Conservation (phyloP, 2,113 vertebrate species). For the Gasterosteus nipponicus region DNA sequence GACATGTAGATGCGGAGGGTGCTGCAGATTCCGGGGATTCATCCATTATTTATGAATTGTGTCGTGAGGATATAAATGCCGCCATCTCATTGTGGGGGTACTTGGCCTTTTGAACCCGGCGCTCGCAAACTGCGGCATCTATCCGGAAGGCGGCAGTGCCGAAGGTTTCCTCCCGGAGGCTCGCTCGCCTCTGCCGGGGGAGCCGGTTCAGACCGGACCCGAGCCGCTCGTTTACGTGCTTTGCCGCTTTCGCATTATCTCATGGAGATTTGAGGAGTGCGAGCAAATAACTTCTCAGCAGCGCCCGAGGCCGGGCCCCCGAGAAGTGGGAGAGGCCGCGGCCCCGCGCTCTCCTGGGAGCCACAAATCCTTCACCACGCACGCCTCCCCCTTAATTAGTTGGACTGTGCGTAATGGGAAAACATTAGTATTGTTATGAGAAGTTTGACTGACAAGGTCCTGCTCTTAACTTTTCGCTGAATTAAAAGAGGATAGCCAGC, state of each 20-base stretch:
- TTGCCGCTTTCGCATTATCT: slow-evolving; percentile 64
- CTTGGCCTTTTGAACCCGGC: slow-evolving; percentile 65
- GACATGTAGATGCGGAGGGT: slow-evolving; percentile 76
- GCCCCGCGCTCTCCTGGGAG: slow-evolving; percentile 58
- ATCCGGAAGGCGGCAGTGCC: slow-evolving; percentile 52
- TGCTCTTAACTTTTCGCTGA: slow-evolving; percentile 93
- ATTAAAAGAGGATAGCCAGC: slow-evolving; percentile 95
- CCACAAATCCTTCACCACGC: slow-evolving; percentile 73
- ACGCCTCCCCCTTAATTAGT: slow-evolving; percentile 90
- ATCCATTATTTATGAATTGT: slow-evolving; percentile 80
- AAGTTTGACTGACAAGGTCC: slow-evolving; percentile 96
- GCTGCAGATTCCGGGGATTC: slow-evolving; percentile 65
- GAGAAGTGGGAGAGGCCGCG: slow-evolving; percentile 47
- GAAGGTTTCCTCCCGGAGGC: slow-evolving; percentile 58
- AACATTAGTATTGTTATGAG: slow-evolving; percentile 78
- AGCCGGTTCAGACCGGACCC: slow-evolving; percentile 45
- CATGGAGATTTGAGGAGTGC: slow-evolving; percentile 55
- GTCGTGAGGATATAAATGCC: slow-evolving; percentile 72
- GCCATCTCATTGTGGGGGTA: slow-evolving; percentile 71
- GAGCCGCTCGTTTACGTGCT: slow-evolving; percentile 74
- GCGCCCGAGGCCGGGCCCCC: slow-evolving; percentile 32
- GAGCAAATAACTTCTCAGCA: slow-evolving; percentile 61
- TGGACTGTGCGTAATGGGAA: slow-evolving; percentile 82
- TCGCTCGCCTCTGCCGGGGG: slow-evolving; percentile 50
- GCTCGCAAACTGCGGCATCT: slow-evolving; percentile 61